These are phyloP conservation scores for Pyrocoelia pectoralis DNA, from an alignment of 2,888 invertebrate species.

Conservation along the genomic window DNA sequence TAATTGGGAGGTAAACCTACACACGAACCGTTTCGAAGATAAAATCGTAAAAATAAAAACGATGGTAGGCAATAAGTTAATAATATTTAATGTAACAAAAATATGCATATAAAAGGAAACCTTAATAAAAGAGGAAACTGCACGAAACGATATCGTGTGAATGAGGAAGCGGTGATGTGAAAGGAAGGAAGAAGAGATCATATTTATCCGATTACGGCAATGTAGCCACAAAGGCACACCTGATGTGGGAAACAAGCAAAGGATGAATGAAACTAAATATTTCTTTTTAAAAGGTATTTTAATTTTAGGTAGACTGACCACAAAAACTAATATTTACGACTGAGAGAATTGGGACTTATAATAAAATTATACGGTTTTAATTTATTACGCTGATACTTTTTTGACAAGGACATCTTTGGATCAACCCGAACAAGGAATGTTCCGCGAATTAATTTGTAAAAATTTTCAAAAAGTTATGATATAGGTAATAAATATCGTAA, in stretches of 20 bases:
- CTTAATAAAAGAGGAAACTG: slow-evolving; percentile 40
- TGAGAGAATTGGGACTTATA: slow-evolving; percentile 47
- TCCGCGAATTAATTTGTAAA: slow-evolving; percentile 14
- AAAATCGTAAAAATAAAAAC: background rate
- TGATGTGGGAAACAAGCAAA: slow-evolving; percentile 33
- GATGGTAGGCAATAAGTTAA: too few relatives aligned
- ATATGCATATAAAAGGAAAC: slow-evolving; percentile 35
- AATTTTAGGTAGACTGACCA: slow-evolving; percentile 47
- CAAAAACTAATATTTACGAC: slow-evolving; percentile 51
- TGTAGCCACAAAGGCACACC: slow-evolving; percentile 27
- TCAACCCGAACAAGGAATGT: slow-evolving; percentile 17
- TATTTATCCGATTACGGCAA: slow-evolving; percentile 36
- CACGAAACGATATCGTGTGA: slow-evolving; percentile 40
- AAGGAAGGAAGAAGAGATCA: slow-evolving; percentile 44
- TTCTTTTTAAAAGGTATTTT: slow-evolving; percentile 51
- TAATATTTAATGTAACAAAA: background rate
- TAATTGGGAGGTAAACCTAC: slow-evolving; percentile 10
- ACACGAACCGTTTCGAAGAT: background rate
- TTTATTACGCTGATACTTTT: slow-evolving; percentile 39
- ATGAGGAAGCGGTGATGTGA: slow-evolving; percentile 25
- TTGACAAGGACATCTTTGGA: slow-evolving; percentile 36
- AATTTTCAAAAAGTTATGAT: background rate
- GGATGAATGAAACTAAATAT: slow-evolving; percentile 51
- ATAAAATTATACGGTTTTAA: slow-evolving; percentile 48
- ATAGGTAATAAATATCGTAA: slow-evolving; percentile 5